Percentiles rank a stretch among this genome's conserved stretches.
Evolutionary conservation across 2,797 vertebrate species (phyloP).

Genomic region (Pagetopsis macropterus): DNA sequence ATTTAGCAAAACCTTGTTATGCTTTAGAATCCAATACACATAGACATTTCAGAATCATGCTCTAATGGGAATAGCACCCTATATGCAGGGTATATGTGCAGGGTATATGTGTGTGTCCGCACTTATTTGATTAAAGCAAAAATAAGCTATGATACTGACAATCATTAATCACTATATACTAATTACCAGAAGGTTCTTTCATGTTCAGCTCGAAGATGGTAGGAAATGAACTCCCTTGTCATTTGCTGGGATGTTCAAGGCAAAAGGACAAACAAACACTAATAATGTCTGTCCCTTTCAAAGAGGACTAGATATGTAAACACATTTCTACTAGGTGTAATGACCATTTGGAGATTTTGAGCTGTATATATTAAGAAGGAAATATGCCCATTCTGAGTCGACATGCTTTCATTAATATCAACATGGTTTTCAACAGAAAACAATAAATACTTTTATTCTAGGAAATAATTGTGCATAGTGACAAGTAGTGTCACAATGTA

Average conservation of each 20-base stretch:
- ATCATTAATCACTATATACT: conserved; percentile 82
- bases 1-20: conserved; percentile 69
- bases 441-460: conserved; percentile 14
- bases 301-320: conserved; percentile 74
- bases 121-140: conserved; percentile 74
- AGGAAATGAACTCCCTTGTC: conserved; percentile 84
- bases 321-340: conserved; percentile 64
- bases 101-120: conserved; percentile 65
- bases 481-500: conserved; percentile 24
- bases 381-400: conserved; percentile 35
- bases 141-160: conserved; percentile 75
- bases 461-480: conserved; percentile 23
- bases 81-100: conserved; percentile 58
- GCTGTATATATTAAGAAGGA: conserved; percentile 58
- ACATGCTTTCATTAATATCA: conserved; percentile 40
- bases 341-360: conserved; percentile 54
- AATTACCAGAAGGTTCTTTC: conserved; percentile 84
- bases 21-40: conserved; percentile 43
- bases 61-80: conserved; percentile 50
- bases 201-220: conserved; percentile 84
- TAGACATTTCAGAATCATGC: conserved; percentile 48
- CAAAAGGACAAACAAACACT: conserved; percentile 84
- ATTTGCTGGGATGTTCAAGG: conserved; percentile 80
- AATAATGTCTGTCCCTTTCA: conserved; percentile 83
- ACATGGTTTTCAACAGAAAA: conserved; percentile 36